Evolutionary conservation across 2,113 vertebrate species (phyloP).

Genomic region (Calyptomena viridis): DNA sequence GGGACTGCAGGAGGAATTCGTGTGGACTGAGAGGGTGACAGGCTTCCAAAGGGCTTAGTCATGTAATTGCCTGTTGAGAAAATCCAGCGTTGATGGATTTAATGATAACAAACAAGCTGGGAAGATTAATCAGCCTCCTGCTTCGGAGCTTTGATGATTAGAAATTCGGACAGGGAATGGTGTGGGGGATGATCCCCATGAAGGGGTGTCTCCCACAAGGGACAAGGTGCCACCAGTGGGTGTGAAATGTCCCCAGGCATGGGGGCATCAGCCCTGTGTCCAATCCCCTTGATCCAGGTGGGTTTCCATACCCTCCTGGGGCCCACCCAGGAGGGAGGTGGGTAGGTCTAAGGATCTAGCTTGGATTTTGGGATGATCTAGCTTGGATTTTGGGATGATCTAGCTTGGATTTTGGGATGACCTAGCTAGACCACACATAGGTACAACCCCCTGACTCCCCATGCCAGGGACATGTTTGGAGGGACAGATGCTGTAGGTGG

Average conservation of each 20-base stretch:
- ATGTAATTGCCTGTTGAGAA: background rate
- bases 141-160: background rate
- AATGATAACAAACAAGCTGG: slow-evolving; percentile 11
- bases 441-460: background rate
- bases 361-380: background rate
- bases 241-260: background rate
- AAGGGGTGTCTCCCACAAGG: background rate
- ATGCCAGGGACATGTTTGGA: background rate
- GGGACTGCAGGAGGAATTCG: background rate
- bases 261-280: too few relatives aligned
- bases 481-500: rapidly evolving
- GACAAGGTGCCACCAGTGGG: background rate
- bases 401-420: background rate
- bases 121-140: slow-evolving; percentile 15
- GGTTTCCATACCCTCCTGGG: background rate
- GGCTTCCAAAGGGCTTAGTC: slow-evolving; percentile 26
- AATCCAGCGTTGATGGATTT: background rate
- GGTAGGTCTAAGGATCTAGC: background rate
- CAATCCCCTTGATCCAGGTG: background rate
- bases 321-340: background rate
- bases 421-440: too few relatives aligned
- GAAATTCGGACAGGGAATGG: background rate
- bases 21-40: background rate
- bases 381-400: too few relatives aligned
- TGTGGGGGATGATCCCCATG: background rate